phyloP scores from a whole-genome alignment of 2,113 vertebrate genomes.

The Hirundichthys speculiger region DNA sequence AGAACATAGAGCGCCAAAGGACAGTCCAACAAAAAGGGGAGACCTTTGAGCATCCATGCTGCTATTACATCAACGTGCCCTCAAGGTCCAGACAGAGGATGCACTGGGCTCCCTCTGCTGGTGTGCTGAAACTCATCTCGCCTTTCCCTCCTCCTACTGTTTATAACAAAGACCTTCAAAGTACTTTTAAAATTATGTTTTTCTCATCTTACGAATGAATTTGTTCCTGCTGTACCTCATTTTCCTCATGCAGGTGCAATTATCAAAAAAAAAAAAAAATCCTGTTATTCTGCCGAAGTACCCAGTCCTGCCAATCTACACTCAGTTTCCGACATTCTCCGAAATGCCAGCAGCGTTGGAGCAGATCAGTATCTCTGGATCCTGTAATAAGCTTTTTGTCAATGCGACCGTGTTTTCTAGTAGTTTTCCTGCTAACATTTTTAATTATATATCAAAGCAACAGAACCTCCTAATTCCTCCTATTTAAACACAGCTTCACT shows the following conservation, averaged over 20 bases:
- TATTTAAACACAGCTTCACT: constrained; percentile 52
- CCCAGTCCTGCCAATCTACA: neutral
- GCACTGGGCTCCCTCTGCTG: constrained; percentile 74
- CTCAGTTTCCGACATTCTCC: neutral
- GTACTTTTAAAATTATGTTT: neutral
- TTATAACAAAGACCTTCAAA: constrained; percentile 39
- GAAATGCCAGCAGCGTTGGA: constrained; percentile 60
- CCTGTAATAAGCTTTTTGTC: constrained; percentile 57
- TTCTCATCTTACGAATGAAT: constrained; percentile 36
- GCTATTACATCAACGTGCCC: constrained; percentile 64
- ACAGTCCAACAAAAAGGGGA: constrained; percentile 17
- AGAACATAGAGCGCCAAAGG: constrained; percentile 1
- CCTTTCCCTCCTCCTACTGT: constrained; percentile 5
- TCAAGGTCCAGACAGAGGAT: constrained; percentile 46
- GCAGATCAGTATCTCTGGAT: constrained; percentile 41
- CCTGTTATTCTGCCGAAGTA: neutral
- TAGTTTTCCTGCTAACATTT: constrained; percentile 36
- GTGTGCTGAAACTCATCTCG: constrained; percentile 22
- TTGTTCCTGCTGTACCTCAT: constrained; percentile 1
- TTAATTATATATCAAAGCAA: constrained; percentile 48
- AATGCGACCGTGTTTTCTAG: constrained; percentile 28
- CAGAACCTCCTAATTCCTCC: constrained; percentile 52
- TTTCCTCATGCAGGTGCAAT: constrained; percentile 1
- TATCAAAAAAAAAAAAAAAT: constrained; percentile 1
- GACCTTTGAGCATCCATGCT: constrained; percentile 58